Percentiles rank a stretch among this genome's conserved stretches.
phyloP scores from a whole-genome alignment of 1,140 invertebrate genomes.

The Leptinotarsa defecta region DNA sequence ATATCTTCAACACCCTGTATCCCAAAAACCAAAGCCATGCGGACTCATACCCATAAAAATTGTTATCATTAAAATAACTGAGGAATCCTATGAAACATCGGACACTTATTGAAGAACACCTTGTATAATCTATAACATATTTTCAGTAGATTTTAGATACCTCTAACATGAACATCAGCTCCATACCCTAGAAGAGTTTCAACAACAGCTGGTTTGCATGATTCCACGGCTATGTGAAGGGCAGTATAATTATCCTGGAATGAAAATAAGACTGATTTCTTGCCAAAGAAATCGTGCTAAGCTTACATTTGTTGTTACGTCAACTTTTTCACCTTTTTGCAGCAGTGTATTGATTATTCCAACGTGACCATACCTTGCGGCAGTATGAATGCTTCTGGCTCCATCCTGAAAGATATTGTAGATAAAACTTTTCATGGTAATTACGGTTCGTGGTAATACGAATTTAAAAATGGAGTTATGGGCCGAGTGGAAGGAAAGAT shows the following conservation, averaged over 20 bases:
- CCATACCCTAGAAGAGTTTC: slow-evolving; percentile 96
- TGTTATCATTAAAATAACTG: too few species aligned
- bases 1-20: too few species aligned
- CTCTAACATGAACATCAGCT: slow-evolving; percentile 94
- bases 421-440: slow-evolving; percentile 17
- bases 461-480: not conserved
- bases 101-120: not conserved
- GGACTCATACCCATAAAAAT: too few species aligned
- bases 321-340: slow-evolving; percentile 94
- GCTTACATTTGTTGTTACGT: slow-evolving; percentile 89
- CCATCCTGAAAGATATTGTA: slow-evolving; percentile 65
- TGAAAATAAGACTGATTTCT: slow-evolving; percentile 11
- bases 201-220: slow-evolving; percentile 92
- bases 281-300: slow-evolving; percentile 31
- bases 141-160: slow-evolving; percentile 48
- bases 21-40: too few species aligned
- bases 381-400: slow-evolving; percentile 89
- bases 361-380: slow-evolving; percentile 90
- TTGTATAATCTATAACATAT: not conserved
- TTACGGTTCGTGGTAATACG: not conserved
- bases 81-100: not conserved
- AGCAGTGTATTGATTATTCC: slow-evolving; percentile 96
- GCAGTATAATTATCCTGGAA: slow-evolving; percentile 96
- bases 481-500: too few species aligned
- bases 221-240: slow-evolving; percentile 97